These are phyloP conservation scores for Drosophila fuyamai DNA, from an alignment of 1,140 invertebrate genomes.

Conservation along the genomic window DNA sequence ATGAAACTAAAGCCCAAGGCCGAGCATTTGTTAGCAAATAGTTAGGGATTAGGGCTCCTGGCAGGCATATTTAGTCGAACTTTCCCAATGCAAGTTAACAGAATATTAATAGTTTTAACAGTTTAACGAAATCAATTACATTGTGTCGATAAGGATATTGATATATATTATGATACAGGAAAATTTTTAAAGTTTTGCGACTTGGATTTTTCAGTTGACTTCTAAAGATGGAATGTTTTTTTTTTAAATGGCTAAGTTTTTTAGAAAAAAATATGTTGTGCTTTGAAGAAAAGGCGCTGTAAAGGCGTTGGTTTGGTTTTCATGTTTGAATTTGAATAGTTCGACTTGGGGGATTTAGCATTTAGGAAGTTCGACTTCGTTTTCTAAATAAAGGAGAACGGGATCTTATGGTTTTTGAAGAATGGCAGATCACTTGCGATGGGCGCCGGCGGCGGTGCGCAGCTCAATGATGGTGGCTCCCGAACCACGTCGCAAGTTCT, in stretches of 20 bases:
- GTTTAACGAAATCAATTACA: no score
- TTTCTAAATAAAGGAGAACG: neutral
- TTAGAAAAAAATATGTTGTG: no score
- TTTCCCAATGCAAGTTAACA: neutral
- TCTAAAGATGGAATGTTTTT: no score
- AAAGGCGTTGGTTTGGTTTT: neutral
- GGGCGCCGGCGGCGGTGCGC: conserved; percentile 32
- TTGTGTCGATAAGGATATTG: no score
- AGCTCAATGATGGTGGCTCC: conserved; percentile 69
- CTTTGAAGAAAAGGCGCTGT: no score
- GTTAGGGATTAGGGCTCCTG: conserved; percentile 2
- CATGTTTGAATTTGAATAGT: neutral
- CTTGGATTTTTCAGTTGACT: no score
- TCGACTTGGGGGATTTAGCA: no score
- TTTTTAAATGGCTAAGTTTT: no score
- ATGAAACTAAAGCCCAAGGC: conserved; percentile 81
- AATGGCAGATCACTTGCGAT: conserved; percentile 55
- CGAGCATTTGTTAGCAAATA: conserved; percentile 17
- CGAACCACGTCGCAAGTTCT: conserved; percentile 61
- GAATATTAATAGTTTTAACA: no score
- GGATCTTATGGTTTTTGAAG: neutral
- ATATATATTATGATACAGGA: no score
- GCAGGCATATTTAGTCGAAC: conserved; percentile 9
- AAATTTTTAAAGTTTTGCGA: no score
- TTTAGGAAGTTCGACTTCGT: conserved; percentile 6